phyloP scores from a whole-genome alignment of 2,888 invertebrate genomes.

The Epicampocera succincta region DNA sequence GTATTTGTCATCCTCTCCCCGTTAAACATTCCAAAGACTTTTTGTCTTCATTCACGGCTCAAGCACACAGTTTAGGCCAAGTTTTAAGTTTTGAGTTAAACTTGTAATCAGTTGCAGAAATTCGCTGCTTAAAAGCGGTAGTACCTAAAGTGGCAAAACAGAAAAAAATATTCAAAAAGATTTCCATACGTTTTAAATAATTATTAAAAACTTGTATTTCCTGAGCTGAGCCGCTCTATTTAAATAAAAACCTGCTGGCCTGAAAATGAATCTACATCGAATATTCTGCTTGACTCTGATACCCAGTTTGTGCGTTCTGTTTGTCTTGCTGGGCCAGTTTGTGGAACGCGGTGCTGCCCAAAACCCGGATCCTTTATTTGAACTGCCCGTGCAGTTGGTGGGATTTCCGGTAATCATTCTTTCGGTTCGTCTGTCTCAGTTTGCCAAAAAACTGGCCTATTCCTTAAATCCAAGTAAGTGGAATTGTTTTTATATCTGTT shows the following conservation, averaged over 20 bases:
- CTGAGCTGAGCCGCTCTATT: background rate
- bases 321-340: constrained; percentile 77
- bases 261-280: constrained; percentile 76
- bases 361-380: constrained; percentile 84
- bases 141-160: constrained; percentile 47
- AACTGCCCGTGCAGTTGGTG: constrained; percentile 91
- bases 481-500: too few relatives aligned
- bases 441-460: constrained; percentile 91
- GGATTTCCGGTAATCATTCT: constrained; percentile 92
- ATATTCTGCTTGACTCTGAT: constrained; percentile 77
- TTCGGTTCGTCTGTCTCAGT: constrained; percentile 90
- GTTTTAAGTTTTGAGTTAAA: constrained; percentile 64
- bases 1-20: constrained; percentile 63
- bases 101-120: constrained; percentile 68
- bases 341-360: constrained; percentile 78
- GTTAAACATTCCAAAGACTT: constrained; percentile 39
- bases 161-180: constrained; percentile 21
- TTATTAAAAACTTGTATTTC: background rate
- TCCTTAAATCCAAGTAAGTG: constrained; percentile 89
- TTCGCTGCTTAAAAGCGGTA: constrained; percentile 65
- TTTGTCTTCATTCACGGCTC: constrained; percentile 52
- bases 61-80: constrained; percentile 63
- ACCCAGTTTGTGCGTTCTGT: constrained; percentile 77
- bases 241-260: background rate
- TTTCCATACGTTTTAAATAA: constrained; percentile 41